phyloP scores from a whole-genome alignment of 2,113 vertebrate species.

The Delphinapterus leucas region DNA sequence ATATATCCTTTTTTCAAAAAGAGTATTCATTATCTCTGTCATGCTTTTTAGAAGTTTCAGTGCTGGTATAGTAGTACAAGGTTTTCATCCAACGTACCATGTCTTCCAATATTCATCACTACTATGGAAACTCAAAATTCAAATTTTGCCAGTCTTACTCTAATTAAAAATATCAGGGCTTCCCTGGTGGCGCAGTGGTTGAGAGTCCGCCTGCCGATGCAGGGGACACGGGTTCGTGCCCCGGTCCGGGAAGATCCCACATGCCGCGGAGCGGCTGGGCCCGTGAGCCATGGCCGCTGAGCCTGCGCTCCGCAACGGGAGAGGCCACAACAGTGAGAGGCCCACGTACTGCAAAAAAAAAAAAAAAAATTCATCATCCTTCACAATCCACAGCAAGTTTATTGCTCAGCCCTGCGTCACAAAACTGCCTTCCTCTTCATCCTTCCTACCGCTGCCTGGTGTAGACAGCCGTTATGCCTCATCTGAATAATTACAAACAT shows the following conservation, averaged over 20 bases:
- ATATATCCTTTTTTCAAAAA: background rate
- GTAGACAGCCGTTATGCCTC: background rate
- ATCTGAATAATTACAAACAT: background rate
- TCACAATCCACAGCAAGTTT: background rate
- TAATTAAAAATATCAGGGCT: background rate
- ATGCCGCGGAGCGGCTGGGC: rapidly evolving
- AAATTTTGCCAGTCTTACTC: background rate
- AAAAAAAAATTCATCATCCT: background rate
- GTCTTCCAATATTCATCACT: background rate
- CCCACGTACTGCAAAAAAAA: no score
- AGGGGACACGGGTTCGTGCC: no score
- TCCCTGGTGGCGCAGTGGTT: no score
- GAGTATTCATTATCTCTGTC: background rate
- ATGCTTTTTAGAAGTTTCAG: background rate
- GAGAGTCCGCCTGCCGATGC: no score
- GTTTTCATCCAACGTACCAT: background rate
- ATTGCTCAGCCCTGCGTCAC: background rate
- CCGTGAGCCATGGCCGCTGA: no score
- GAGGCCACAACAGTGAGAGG: no score
- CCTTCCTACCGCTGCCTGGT: background rate
- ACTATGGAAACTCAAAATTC: background rate
- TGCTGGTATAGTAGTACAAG: background rate
- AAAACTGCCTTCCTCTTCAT: background rate
- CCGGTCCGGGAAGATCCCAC: no score
- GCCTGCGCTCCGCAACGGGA: no score